phyloP scores from a whole-genome alignment of 2,113 vertebrate genomes.

The Malurus elegans region DNA sequence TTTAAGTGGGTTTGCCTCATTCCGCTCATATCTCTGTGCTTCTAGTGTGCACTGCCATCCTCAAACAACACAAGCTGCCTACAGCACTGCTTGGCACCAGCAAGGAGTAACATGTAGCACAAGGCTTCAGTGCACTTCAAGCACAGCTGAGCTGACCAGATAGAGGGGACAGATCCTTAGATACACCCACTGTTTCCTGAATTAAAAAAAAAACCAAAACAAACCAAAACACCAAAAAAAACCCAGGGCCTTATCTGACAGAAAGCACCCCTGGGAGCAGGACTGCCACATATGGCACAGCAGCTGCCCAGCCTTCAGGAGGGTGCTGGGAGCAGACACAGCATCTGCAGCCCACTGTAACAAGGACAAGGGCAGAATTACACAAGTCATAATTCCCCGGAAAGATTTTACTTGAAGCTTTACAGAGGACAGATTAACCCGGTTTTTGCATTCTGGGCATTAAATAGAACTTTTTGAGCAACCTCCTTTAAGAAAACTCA shows the following conservation, averaged over 20 bases:
- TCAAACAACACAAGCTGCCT: background rate
- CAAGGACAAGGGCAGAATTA: conserved; percentile 46
- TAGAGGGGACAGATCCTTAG: background rate
- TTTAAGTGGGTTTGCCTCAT: background rate
- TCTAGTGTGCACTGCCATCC: background rate
- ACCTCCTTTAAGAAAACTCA: background rate
- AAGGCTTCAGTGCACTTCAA: background rate
- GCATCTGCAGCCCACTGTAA: background rate
- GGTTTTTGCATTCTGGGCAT: conserved; percentile 1
- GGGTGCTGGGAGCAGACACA: background rate
- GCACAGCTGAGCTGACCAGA: background rate
- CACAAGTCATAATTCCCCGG: conserved; percentile 44
- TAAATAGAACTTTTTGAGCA: conserved; percentile 16
- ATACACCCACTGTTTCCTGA: background rate
- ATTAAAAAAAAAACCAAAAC: background rate
- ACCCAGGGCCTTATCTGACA: background rate
- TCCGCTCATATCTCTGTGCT: background rate
- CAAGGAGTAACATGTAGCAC: background rate
- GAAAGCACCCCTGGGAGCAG: background rate
- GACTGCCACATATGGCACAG: background rate
- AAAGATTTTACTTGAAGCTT: conserved; percentile 55
- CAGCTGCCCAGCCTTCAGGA: background rate
- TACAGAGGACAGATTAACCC: conserved; percentile 50
- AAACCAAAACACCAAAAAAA: background rate
- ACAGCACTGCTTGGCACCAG: background rate